A percentile compares a stretch with the other conserved stretches of the same genome.
phyloP scores from a whole-genome alignment of 2,113 vertebrate genomes.

The Oreotrochilus melanogaster region DNA sequence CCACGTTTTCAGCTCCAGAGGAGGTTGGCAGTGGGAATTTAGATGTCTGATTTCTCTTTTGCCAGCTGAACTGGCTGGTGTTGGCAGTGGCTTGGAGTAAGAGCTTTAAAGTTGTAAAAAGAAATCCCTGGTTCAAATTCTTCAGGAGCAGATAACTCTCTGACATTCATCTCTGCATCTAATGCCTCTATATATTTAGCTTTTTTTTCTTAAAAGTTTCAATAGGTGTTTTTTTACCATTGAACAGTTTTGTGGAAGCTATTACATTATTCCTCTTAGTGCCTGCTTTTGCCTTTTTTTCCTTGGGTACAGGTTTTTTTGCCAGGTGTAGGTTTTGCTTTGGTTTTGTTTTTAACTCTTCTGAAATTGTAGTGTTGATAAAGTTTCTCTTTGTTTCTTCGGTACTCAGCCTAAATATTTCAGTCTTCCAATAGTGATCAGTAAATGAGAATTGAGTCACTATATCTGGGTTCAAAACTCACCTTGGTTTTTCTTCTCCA shows the following conservation, averaged over 20 bases:
- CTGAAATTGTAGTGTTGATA: neutral
- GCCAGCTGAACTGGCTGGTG: neutral
- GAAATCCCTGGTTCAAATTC: conserved; percentile 20
- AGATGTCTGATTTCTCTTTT: neutral
- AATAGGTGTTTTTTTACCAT: neutral
- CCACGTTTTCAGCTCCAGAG: neutral
- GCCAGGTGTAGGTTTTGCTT: neutral
- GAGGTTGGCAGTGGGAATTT: conserved; percentile 15
- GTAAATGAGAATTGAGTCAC: neutral
- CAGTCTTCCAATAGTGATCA: neutral
- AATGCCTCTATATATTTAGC: neutral
- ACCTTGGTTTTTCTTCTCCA: neutral
- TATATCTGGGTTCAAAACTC: neutral
- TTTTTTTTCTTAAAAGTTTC: neutral
- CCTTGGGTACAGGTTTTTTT: conserved; percentile 30
- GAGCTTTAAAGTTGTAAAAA: neutral
- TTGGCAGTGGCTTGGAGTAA: conserved; percentile 21
- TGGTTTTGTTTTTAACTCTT: conserved; percentile 10
- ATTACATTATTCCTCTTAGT: conserved; percentile 4
- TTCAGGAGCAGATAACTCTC: neutral
- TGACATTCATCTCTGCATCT: conserved; percentile 9
- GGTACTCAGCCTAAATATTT: neutral
- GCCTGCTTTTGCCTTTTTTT: conserved; percentile 34
- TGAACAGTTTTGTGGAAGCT: conserved; percentile 51
- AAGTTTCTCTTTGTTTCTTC: conserved; percentile 12